Evolutionary conservation across 2,797 vertebrate species (phyloP).

Genomic region (Brotula barbata): DNA sequence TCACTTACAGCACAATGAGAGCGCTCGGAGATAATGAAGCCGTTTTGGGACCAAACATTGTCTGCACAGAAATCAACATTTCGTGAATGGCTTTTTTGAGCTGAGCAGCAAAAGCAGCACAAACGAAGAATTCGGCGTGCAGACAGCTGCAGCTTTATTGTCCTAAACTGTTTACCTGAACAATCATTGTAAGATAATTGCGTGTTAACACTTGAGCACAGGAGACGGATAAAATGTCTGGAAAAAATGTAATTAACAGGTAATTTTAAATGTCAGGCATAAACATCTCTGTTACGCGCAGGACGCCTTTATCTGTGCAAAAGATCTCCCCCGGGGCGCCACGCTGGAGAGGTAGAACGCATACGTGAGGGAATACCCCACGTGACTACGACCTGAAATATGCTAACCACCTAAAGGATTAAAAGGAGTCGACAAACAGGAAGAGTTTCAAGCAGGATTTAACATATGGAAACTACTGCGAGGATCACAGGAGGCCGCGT

Average conservation of each 20-base stretch:
- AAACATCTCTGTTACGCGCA: slow-evolving; percentile 44
- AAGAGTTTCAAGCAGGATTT: background rate
- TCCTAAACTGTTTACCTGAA: slow-evolving; percentile 55
- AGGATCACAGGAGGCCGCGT: slow-evolving; percentile 32
- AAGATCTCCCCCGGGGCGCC: slow-evolving; percentile 2
- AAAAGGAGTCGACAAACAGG: slow-evolving; percentile 14
- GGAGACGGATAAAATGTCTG: slow-evolving; percentile 41
- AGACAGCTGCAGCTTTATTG: slow-evolving; percentile 47
- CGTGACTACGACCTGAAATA: slow-evolving; percentile 11
- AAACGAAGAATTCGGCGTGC: slow-evolving; percentile 8
- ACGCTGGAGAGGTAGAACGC: slow-evolving; percentile 3
- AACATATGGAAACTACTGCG: slow-evolving; percentile 54
- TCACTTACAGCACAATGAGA: slow-evolving; percentile 43
- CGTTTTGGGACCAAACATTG: slow-evolving; percentile 44
- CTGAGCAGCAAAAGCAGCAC: slow-evolving; percentile 43
- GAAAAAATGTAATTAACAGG: slow-evolving; percentile 50
- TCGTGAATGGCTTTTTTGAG: slow-evolving; percentile 13
- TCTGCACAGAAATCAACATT: slow-evolving; percentile 50
- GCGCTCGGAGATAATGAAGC: slow-evolving; percentile 53
- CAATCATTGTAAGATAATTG: slow-evolving; percentile 56
- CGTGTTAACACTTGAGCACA: slow-evolving; percentile 42
- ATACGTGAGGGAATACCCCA: slow-evolving; percentile 12
- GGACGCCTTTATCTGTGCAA: slow-evolving; percentile 4
- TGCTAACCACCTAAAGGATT: slow-evolving; percentile 20
- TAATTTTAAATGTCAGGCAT: slow-evolving; percentile 32